Evolutionary conservation across 2,888 invertebrate genomes (phyloP), one percentile per base, ranked within the genome.

Genomic region (Orgyia antiqua): DNA sequence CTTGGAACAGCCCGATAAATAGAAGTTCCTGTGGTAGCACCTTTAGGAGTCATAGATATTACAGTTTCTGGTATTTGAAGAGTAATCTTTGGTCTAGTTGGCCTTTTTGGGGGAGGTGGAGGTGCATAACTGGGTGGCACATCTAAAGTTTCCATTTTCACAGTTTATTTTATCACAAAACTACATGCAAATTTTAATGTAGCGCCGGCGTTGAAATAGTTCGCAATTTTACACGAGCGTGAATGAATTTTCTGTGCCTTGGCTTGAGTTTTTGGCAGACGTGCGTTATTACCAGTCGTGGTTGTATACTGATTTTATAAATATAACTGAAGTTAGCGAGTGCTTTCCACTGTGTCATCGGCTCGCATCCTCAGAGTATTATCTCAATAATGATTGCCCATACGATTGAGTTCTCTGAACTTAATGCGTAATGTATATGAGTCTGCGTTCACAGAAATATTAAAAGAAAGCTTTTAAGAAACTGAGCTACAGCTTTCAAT

Each of bases 301-400:
- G 58, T 70, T 79, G 78, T 73, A 77, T 73, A 78, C 72, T 75
- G 75, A 63, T 68, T 70, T 76, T 86, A 86, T 77, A 83, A 84
- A 84, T 84, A 84, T 63, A 73, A 61, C 68, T 51, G 59, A 58
- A 55, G 61, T 52, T 51, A 53, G 57, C 42, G 46, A 59, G 62
- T 53, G 61, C 63, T 68, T 70, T 66, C 69, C 69, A 71, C 61
- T 66, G 71, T 78, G 73, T 76, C 77, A 78, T 75, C 65, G 50
- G 46, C 38, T 40, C 45, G 53, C 31, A 36, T 45, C 51, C 38
- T 43, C 27, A 39, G 31, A 43, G n/a, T n/a, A n/a, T 47, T 47
- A 55, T 49, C 48, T 52, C 35, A 13, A 31, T 36, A 44, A 42
- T 50, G 38, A 46, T 34, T 45, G 49, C 51, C 49, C 46, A 54